A percentile compares a stretch with the other conserved stretches of the same genome.
phyloP scores from a whole-genome alignment of 2,797 vertebrate genomes.

The Labroides dimidiatus region DNA sequence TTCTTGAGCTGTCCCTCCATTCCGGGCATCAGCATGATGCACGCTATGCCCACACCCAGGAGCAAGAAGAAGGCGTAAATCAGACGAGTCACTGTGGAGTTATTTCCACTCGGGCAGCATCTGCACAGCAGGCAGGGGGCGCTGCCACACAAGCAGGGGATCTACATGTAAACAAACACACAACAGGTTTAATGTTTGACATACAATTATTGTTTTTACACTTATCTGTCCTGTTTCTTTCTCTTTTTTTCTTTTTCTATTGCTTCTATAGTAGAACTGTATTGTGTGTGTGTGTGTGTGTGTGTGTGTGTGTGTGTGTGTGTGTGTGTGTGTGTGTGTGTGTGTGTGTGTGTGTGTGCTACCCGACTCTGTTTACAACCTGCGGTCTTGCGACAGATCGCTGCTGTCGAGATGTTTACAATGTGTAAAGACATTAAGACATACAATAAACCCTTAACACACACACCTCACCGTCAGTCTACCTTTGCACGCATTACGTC shows the following conservation, averaged over 20 bases:
- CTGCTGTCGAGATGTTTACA: not conserved
- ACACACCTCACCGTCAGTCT: no score
- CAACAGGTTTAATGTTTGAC: not conserved
- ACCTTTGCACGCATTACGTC: no score
- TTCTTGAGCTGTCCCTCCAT: constrained; percentile 98
- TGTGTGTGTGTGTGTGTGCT: not conserved
- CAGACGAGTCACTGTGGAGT: constrained; percentile 95
- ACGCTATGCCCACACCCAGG: constrained; percentile 92
- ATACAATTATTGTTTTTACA: not conserved
- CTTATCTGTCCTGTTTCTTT: no score
- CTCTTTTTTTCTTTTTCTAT: no score
- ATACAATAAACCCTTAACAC: no score
- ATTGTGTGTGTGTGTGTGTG: no score
- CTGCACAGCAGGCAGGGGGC: constrained; percentile 95
- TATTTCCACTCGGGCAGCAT: constrained; percentile 98
- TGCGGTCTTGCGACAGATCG: not conserved
- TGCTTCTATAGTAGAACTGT: no score
- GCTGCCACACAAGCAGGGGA: constrained; percentile 96
- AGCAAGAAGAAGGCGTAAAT: constrained; percentile 95
- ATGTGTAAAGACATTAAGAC: not conserved
- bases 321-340: not conserved
- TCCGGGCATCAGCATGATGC: constrained; percentile 96
- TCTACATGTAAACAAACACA: constrained; percentile 70
- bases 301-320: not conserved
- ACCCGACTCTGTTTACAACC: not conserved